These are phyloP conservation scores for Simalia tracyae DNA, from an alignment of 2,797 vertebrate genomes.

Conservation along the genomic window DNA sequence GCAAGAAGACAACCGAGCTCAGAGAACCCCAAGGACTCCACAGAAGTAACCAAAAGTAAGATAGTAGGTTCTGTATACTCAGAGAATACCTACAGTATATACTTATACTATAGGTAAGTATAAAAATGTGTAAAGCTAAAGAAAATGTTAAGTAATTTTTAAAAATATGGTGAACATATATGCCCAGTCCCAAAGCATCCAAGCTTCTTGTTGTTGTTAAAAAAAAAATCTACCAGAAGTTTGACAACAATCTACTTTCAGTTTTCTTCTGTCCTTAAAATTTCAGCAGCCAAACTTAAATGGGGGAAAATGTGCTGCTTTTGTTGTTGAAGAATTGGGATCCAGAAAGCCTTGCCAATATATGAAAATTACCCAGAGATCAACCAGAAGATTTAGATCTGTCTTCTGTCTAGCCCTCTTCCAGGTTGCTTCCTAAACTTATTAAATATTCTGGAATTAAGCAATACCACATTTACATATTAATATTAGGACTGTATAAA, in stretches of 20 bases:
- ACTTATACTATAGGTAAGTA: neutral
- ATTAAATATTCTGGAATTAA: slow-evolving; percentile 60
- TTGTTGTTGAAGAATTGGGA: neutral
- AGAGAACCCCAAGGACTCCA: no score
- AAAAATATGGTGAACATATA: neutral
- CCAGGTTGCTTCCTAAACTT: slow-evolving; percentile 43
- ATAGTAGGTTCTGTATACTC: neutral
- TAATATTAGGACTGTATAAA: neutral
- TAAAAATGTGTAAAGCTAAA: neutral
- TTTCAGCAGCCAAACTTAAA: neutral
- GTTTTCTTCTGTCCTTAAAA: neutral
- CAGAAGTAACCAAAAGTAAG: neutral
- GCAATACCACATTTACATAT: slow-evolving; percentile 12
- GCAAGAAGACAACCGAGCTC: no score
- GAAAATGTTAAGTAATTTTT: neutral
- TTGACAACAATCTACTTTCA: neutral
- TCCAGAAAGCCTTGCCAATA: neutral
- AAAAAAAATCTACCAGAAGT: neutral
- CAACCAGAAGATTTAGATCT: neutral
- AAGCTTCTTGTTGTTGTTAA: neutral
- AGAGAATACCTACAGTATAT: neutral
- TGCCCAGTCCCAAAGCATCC: neutral
- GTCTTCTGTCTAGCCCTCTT: neutral
- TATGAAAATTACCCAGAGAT: neutral
- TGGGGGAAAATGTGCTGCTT: neutral